Evolutionary conservation across 2,888 invertebrate genomes (phyloP), one percentile per base, ranked within the genome.

Genomic region (Brachyptera risi): DNA sequence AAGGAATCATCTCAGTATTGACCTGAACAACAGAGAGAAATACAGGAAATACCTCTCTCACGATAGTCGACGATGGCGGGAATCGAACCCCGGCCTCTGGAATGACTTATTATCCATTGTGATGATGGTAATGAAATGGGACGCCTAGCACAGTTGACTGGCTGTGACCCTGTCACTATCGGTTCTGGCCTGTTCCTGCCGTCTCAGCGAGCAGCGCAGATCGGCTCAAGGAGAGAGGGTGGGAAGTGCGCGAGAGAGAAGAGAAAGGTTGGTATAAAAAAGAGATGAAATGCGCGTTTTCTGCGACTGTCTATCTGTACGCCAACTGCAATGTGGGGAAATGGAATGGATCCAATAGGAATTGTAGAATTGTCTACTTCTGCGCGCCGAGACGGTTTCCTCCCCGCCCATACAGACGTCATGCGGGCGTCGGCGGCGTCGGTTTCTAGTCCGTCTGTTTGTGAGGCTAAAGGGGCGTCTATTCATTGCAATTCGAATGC

Each of bases 331-430:
- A 21, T 51, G 51, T 31, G 21, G 24, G 26, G 37, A 37, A 51
- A 26, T 51, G 61, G 57, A 61, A 57, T 57, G 50, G 61, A 56
- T 61, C 61, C 61, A 61, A 61, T 61, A 49, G 40, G 47, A 57
- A 49, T 56, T 31, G 37, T 40, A 26, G 47, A 47, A 47, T 49
- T 47, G 27, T 57, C 47, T 56, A 61, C 61, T 61, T 61, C 61
- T 61, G 61, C 61, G 61, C 54, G 47, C 21, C 27, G 44, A 26
- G 44, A 17, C 44, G 54, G n/a, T 13, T 21, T 21, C 19, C n/a
- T 38, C 26, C 26, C 21, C 23, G 42, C 42, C 42, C 54, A 35
- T 42, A 23, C 35, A 54, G 19, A 37, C 54, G 54, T 35, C 54
- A 54, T 24, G 5, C 47, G 11, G 31, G 31, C 31, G 31, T 31